Evolutionary conservation across 2,797 vertebrate species (phyloP), one percentile per base, ranked within the genome.

Genomic region (Ficedula albicollis): DNA sequence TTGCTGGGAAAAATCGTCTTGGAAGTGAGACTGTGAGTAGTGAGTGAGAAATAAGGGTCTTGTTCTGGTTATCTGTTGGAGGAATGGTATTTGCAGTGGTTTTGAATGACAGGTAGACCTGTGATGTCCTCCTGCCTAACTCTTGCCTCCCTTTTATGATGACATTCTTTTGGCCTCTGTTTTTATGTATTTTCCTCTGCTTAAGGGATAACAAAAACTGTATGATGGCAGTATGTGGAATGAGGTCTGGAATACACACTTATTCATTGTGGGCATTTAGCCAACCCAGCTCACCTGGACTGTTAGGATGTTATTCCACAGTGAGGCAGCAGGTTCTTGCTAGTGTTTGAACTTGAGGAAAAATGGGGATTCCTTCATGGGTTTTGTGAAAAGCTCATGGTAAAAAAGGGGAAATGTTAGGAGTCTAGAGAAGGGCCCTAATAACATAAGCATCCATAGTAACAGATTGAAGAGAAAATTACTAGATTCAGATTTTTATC

Each of bases 251-350:
- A 72, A 48, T 41, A 15, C 1, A 0, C 19, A 63, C 4, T 49
- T 15, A 63, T 2, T 52, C 22, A 29, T 13, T 39, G 10, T 16
- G 29, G 55, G n/a, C 18, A 58, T 80, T 73, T 51, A 46, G 15
- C 21, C 19, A 58, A 17, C 29, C 7, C 20, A 38, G 22, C 12
- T 90, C n/a, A 34, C 25, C 48, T 34, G 43, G 48, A 30, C 34
- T 2, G 1, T 62, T 38, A 64, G 13, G 27, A 73, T 1, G 0
- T 29, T 43, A 38, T 32, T 41, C 13, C 63, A 5, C n/a, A 49
- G 23, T 6, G 5, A 72, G 22, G 27, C 55, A 63, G 6, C 29
- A n/a, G 9, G 25, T 60, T 87, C 68, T 73, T 67, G 5, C 52
- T 29, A 27, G 20, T 78, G n/a, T 69, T 90, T 81, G 44, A 7